phyloP scores from a whole-genome alignment of 2,797 vertebrate species.

The Phalanger gymnotis region DNA sequence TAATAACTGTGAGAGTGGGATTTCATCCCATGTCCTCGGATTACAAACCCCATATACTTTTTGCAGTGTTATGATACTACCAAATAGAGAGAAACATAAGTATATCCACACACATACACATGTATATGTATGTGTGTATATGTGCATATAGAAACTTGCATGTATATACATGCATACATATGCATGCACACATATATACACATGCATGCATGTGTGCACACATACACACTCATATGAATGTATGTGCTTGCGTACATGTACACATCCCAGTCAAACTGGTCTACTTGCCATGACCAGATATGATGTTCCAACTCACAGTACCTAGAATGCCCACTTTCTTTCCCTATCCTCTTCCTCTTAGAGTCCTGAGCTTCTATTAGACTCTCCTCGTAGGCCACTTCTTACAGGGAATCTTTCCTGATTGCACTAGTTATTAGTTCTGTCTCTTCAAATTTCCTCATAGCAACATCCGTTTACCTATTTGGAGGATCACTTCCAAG shows the following conservation, averaged over 20 bases:
- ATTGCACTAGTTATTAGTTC: background rate
- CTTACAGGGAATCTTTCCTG: background rate
- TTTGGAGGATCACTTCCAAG: background rate
- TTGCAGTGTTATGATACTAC: background rate
- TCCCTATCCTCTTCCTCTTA: background rate
- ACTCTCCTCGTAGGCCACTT: background rate
- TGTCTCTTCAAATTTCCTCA: background rate
- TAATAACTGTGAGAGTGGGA: background rate
- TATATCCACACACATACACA: background rate
- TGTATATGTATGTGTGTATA: no score
- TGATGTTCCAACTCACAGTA: background rate
- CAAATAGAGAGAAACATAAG: background rate
- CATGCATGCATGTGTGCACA: no score
- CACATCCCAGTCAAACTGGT: background rate
- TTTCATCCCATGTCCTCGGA: background rate
- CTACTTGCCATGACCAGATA: background rate
- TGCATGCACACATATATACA: no score
- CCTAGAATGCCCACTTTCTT: background rate
- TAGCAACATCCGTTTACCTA: background rate
- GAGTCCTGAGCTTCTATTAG: background rate
- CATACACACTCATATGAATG: no score
- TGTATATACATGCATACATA: no score
- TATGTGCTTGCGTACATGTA: no score
- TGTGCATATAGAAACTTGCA: no score
- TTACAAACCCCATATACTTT: background rate